phyloP scores from a whole-genome alignment of 2,888 invertebrate species.

The Agapostemon virescens region DNA sequence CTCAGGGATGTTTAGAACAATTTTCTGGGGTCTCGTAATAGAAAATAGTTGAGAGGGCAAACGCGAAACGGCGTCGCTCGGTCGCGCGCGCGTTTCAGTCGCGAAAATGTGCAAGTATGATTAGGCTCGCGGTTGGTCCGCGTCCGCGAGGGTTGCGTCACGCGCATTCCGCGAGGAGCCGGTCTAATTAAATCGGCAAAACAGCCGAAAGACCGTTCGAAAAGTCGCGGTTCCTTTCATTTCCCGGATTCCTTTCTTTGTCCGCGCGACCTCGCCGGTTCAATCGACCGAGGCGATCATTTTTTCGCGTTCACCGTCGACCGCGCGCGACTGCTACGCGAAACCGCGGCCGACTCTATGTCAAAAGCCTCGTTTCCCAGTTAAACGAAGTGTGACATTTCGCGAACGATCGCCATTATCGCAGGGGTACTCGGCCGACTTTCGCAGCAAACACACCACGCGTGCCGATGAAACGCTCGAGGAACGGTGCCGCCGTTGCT shows the following conservation, averaged over 20 bases:
- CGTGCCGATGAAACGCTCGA: background rate
- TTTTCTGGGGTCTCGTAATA: too few species aligned
- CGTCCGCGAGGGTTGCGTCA: slow-evolving; percentile 16
- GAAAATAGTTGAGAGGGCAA: too few species aligned
- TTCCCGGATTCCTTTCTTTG: slow-evolving; percentile 49
- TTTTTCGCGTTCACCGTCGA: slow-evolving; percentile 16
- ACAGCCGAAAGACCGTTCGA: background rate
- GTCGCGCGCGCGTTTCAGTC: too few species aligned
- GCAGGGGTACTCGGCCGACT: too few species aligned
- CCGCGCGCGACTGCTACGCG: slow-evolving; percentile 5
- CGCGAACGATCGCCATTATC: slow-evolving; percentile 27
- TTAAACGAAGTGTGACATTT: slow-evolving; percentile 52
- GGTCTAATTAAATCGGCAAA: slow-evolving; percentile 23
- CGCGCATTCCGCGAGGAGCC: background rate
- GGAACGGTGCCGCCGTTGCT: background rate
- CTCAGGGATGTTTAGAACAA: too few species aligned
- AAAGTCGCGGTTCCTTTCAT: slow-evolving; percentile 36
- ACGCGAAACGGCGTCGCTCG: too few species aligned
- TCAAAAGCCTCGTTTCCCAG: slow-evolving; percentile 45
- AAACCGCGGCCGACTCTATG: slow-evolving; percentile 27
- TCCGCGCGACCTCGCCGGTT: slow-evolving; percentile 38
- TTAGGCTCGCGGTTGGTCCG: too few species aligned
- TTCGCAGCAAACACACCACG: background rate
- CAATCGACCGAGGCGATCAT: slow-evolving; percentile 43
- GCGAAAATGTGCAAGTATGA: too few species aligned